Evolutionary conservation across 2,888 invertebrate genomes (phyloP), one percentile per base, ranked within the genome.

Genomic region (Artemia sp.): DNA sequence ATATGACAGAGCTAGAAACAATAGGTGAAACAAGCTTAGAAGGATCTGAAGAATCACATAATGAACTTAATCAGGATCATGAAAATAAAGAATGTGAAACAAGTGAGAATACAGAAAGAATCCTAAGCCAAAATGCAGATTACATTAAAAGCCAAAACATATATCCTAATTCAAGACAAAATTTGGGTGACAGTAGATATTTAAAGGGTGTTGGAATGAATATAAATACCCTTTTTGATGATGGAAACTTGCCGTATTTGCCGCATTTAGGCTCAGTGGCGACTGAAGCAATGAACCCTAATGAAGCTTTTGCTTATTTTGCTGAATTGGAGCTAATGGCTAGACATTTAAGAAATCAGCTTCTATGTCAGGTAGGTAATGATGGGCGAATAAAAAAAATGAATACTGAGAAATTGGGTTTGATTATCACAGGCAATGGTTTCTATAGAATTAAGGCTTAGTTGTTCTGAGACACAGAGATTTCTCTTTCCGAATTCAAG

Each of bases 351-450:
- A 76, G 80, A 73, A 81, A 79, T 76, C 80, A 80, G 76, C 78
- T 80, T 70, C 78, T 81, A 70, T 80, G 81, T 74, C 78, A 81
- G 81, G 82, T 82, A 81, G 81, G 80, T 77, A 10, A 58, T 24
- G 24, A 10, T 24, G 8, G 9, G 8, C 10, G 11, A 58, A 19
- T 8, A 38, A 38, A 38, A 38, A 38, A 38, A 38, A 38, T 38
- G 38, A 38, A 38, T 6, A 38, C 6, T 6, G 6, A 38, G 38
- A 38, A 1, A 38, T 38, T 38, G 38, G 4, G 38, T 38, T 38
- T 38, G 38, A 38, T 38, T 38, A 38, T 38, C 6, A 38, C 38
- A 38, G 38, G 38, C 38, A 38, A 3, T 38, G 38, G 38, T 6
- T 6, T 38, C 38, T 6, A 38, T 38, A 38, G 38, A 38, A 38